These are phyloP conservation scores for Agrilus planipennis DNA, from an alignment of 1,140 invertebrate species.

Conservation along the genomic window DNA sequence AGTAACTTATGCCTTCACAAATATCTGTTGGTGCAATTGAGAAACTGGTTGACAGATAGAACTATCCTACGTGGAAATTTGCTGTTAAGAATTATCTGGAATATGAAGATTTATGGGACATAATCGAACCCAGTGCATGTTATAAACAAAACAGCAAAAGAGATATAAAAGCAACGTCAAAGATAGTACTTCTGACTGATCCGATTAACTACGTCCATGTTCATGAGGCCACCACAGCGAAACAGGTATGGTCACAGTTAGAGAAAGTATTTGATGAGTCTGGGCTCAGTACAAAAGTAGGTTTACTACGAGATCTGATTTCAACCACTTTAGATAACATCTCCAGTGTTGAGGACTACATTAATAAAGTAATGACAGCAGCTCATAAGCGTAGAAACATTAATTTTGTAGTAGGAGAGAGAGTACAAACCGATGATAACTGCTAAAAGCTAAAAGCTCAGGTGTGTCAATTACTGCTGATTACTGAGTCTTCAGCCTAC, in stretches of 20 bases:
- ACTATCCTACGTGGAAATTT: conserved; percentile 25
- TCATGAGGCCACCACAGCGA: conserved; percentile 13
- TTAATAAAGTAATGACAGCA: conserved; percentile 24
- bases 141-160: conserved; percentile 16
- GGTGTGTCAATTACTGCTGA: too few relatives aligned
- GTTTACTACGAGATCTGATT: conserved; percentile 21
- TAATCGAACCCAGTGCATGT: conserved; percentile 17
- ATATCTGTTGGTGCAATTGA: too few relatives aligned
- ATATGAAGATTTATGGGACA: conserved; percentile 22
- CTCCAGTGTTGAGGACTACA: conserved; percentile 31
- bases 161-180: conserved; percentile 23
- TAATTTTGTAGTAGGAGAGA: conserved; percentile 26
- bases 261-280: conserved; percentile 25
- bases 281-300: conserved; percentile 25
- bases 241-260: conserved; percentile 24
- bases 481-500: too few relatives aligned
- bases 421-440: too few relatives aligned
- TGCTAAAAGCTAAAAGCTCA: too few relatives aligned
- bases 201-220: conserved; percentile 25
- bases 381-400: conserved; percentile 25
- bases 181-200: conserved; percentile 26
- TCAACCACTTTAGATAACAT: conserved; percentile 22
- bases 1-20: too few relatives aligned
- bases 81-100: conserved; percentile 25
- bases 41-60: conserved; percentile 3